Evolutionary conservation across 1,140 invertebrate genomes (phyloP).

Genomic region (Lerema accius): DNA sequence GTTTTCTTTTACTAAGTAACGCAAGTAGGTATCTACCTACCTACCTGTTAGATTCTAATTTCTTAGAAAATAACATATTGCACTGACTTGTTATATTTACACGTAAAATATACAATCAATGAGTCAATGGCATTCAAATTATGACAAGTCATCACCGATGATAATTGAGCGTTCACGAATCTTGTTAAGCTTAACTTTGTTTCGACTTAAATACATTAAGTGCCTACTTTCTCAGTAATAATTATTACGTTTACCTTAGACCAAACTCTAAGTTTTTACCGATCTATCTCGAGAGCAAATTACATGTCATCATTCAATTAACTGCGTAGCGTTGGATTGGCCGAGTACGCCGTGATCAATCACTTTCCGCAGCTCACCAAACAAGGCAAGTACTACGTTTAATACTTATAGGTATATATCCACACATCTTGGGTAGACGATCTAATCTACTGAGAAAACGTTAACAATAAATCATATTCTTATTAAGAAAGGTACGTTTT

Average conservation of each 20-base stretch:
- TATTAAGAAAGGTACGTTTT: conserved; percentile 5
- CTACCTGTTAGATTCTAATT: too few relatives aligned
- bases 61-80: too few relatives aligned
- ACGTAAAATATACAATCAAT: too few relatives aligned
- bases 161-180: neutral
- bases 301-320: conserved; percentile 33
- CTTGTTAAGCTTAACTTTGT: neutral
- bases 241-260: neutral
- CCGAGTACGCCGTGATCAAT: conserved; percentile 16
- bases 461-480: conserved; percentile 15
- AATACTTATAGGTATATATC: neutral
- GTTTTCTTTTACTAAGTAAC: too few relatives aligned
- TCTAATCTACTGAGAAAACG: conserved; percentile 21
- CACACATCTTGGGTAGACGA: neutral
- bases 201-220: neutral
- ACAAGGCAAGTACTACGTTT: conserved; percentile 12
- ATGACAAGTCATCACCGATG: neutral
- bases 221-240: conserved; percentile 6
- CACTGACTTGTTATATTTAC: too few relatives aligned
- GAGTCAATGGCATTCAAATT: neutral
- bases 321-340: conserved; percentile 13
- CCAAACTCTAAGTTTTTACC: neutral
- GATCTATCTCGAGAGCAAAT: conserved; percentile 24
- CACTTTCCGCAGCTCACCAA: conserved; percentile 16
- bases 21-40: too few relatives aligned